These are phyloP conservation scores for Camelus dromedarius DNA, from an alignment of 2,113 vertebrate genomes.

Conservation along the genomic window DNA sequence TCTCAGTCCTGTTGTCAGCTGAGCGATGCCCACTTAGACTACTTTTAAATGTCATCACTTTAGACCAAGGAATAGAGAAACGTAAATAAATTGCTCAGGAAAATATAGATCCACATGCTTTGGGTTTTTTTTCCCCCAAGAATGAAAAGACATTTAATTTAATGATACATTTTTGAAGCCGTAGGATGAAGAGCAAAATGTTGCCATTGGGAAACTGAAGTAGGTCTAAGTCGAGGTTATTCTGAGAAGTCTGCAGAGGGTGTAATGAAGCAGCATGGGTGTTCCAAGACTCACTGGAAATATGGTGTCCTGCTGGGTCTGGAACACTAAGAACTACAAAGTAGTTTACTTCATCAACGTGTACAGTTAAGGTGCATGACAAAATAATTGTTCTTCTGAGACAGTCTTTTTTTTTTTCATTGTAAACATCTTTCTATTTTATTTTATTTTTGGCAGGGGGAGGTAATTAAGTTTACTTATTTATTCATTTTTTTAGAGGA, in stretches of 20 bases:
- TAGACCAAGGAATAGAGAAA: background rate
- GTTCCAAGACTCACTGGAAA: background rate
- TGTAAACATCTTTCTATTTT: background rate
- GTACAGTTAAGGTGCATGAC: constrained; percentile 4
- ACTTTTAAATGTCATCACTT: background rate
- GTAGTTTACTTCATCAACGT: constrained; percentile 8
- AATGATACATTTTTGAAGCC: background rate
- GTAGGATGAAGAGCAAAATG: background rate
- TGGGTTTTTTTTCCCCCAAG: background rate
- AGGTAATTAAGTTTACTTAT: too few relatives aligned
- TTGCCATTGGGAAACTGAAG: background rate
- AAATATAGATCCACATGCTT: background rate
- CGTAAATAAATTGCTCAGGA: background rate
- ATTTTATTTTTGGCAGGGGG: too few relatives aligned
- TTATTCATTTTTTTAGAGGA: too few relatives aligned
- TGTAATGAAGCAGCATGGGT: background rate
- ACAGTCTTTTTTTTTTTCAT: background rate
- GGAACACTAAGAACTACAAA: constrained; percentile 22
- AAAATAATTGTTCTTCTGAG: constrained; percentile 37
- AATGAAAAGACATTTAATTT: background rate
- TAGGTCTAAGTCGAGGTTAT: background rate
- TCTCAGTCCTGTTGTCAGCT: background rate
- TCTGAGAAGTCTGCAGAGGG: background rate
- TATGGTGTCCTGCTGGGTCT: background rate
- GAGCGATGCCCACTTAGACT: background rate